phyloP scores from a whole-genome alignment of 2,888 invertebrate genomes.

The Helleia helle region DNA sequence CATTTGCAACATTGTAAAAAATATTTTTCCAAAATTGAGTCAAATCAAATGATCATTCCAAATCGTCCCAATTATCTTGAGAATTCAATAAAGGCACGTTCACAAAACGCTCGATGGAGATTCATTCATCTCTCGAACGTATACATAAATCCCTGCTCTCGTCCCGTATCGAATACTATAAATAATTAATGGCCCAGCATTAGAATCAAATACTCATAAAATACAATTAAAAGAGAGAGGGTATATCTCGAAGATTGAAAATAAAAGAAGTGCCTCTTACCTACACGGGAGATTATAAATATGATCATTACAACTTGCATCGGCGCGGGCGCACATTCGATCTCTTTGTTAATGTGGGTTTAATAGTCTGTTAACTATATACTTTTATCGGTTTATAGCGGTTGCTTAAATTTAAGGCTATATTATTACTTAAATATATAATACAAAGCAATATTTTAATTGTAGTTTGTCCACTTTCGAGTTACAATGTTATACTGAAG shows the following conservation, averaged over 20 bases:
- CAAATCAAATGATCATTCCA: not conserved
- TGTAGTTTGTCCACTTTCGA: too few relatives aligned
- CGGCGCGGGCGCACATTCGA: slow-evolving; percentile 58
- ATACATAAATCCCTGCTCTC: slow-evolving; percentile 62
- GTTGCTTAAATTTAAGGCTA: too few relatives aligned
- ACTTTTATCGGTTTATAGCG: too few relatives aligned
- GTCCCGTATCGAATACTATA: slow-evolving; percentile 70
- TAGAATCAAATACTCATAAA: slow-evolving; percentile 75
- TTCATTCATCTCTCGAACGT: slow-evolving; percentile 34
- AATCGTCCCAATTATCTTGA: slow-evolving; percentile 7
- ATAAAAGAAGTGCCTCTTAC: slow-evolving; percentile 63
- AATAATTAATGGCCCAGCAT: slow-evolving; percentile 71
- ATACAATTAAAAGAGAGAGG: slow-evolving; percentile 72
- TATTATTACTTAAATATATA: too few relatives aligned
- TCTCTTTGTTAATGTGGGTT: slow-evolving; percentile 60
- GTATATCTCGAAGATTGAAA: slow-evolving; percentile 58
- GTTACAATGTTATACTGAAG: too few relatives aligned
- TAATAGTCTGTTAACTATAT: slow-evolving; percentile 35
- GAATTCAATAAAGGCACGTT: slow-evolving; percentile 20
- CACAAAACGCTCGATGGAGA: slow-evolving; percentile 36
- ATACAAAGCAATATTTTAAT: too few relatives aligned
- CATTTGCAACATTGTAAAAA: too few relatives aligned
- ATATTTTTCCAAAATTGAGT: not conserved
- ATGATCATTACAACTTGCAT: slow-evolving; percentile 66
- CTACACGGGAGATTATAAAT: slow-evolving; percentile 70